Base-by-base conservation (phyloP, 2,797 vertebrate genomes). In the Tenualosa ilisha region DNA sequence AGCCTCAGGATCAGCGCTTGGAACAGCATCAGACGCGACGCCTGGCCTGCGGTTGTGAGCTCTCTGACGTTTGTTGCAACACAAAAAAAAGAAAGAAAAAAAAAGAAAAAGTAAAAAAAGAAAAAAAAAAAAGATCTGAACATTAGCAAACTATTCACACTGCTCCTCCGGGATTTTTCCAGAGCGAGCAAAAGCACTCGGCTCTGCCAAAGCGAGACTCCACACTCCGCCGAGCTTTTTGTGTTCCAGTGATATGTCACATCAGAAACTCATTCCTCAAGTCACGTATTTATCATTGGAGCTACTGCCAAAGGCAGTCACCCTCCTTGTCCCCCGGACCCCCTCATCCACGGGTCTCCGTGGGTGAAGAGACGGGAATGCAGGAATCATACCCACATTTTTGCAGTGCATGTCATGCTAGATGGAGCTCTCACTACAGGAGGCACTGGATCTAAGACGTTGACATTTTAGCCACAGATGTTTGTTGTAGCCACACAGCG, bases 101-200 rank as follows among this genome's bases (percentile, higher is more conserved):
- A 75, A 22, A 75, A 31, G 13, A 37, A 24, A 4, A 7, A 43
- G n/a, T n/a, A 75, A 6, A 75, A 43, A n/a, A n/a, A n/a, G n/a
- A n/a, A n/a, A n/a, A n/a, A n/a, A n/a, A 75, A 43, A 20, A 75
- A 11, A 75, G 0, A 17, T 72, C 31, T 72, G 65, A 31, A 49
- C 46, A 72, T 72, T 72, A 72, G 65, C 65, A 72, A 72, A 72
- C 65, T 15, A 72, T 72, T 31, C 65, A 40, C 65, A 72, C 3
- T 37, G 65, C 37, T 72, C 65, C 65, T 37, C 24, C 26, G 6
- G 12, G 65, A 68, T 72, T 40, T 72, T 72, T 72, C 65, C 65
- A 72, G 65, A 4, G 65, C 9, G 5, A 72, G 15, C 11, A 12
- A 13, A 72, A 37, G 12, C 65, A 51, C 65, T 72, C 13, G 1